Percentiles rank a stretch among this genome's conserved stretches.
phyloP scores from a whole-genome alignment of 2,888 invertebrate species.

The Plagiodera versicolora region DNA sequence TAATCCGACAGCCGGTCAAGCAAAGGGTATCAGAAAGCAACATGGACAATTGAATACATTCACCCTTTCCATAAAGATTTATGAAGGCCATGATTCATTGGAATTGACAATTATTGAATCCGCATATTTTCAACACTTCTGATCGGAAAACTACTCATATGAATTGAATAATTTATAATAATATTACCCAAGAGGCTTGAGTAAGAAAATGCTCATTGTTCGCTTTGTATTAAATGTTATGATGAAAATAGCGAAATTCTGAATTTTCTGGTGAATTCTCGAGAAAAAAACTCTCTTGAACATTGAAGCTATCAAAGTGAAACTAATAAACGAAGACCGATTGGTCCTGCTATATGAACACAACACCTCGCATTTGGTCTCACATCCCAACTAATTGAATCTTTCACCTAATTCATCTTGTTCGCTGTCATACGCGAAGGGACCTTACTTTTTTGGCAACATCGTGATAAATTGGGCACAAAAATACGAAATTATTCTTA shows the following conservation, averaged over 20 bases:
- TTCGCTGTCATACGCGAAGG: conserved; percentile 16
- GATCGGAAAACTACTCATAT: no score
- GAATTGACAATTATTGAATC: no score
- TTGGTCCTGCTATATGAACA: conserved; percentile 42
- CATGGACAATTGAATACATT: neutral
- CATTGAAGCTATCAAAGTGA: conserved; percentile 15
- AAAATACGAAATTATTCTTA: conserved; percentile 14
- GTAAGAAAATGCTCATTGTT: no score
- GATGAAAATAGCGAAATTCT: no score
- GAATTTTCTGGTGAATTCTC: no score
- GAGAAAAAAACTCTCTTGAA: conserved; percentile 15
- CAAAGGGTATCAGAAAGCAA: conserved; percentile 11
- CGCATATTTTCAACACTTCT: no score
- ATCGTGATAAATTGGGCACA: conserved; percentile 13
- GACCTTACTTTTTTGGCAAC: conserved; percentile 8
- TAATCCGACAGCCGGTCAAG: conserved; percentile 40
- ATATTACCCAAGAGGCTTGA: no score
- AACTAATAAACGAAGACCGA: conserved; percentile 50
- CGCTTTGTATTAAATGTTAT: no score
- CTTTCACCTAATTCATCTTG: conserved; percentile 50
- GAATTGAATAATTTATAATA: no score
- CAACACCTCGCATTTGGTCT: conserved; percentile 45
- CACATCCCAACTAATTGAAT: conserved; percentile 45
- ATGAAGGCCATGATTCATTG: no score
- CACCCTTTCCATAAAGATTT: no score